These are phyloP conservation scores for Cotesia vestalis DNA, from an alignment of 1,140 invertebrate genomes.

Conservation along the genomic window DNA sequence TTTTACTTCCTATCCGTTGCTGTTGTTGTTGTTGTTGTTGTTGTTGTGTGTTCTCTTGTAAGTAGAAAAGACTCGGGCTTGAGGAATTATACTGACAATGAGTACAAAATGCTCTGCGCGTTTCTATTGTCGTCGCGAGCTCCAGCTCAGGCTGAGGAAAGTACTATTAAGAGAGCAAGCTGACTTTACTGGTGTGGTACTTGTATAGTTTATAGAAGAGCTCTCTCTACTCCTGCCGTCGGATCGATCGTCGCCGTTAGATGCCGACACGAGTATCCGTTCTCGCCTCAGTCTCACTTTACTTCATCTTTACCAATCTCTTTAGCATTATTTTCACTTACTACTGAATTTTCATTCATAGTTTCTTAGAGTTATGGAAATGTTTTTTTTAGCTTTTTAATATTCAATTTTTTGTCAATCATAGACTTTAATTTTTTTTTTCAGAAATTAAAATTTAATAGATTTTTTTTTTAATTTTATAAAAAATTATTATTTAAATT, in stretches of 20 bases:
- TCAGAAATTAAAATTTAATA: too few relatives aligned
- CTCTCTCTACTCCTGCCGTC: background rate
- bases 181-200: too few relatives aligned
- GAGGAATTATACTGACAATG: conserved; percentile 35
- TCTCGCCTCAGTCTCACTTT: background rate
- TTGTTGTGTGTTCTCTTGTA: conserved; percentile 7
- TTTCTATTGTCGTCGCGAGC: conserved; percentile 26
- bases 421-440: too few relatives aligned
- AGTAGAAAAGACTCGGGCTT: conserved; percentile 6
- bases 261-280: conserved; percentile 49
- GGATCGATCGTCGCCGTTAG: conserved; percentile 40
- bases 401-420: too few relatives aligned
- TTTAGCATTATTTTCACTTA: conserved; percentile 11
- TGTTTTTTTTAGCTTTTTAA: background rate
- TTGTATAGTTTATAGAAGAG: conserved; percentile 1
- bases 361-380: background rate
- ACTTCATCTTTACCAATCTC: conserved; percentile 25
- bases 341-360: conserved; percentile 11
- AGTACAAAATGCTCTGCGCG: conserved; percentile 33
- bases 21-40: background rate
- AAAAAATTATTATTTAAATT: too few relatives aligned
- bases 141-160: background rate
- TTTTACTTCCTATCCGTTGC: background rate
- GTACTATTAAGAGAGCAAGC: too few relatives aligned
- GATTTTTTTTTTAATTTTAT: too few relatives aligned